Conservation (phyloP, 2,797 vertebrate species). For the Myotis daubentonii region DNA sequence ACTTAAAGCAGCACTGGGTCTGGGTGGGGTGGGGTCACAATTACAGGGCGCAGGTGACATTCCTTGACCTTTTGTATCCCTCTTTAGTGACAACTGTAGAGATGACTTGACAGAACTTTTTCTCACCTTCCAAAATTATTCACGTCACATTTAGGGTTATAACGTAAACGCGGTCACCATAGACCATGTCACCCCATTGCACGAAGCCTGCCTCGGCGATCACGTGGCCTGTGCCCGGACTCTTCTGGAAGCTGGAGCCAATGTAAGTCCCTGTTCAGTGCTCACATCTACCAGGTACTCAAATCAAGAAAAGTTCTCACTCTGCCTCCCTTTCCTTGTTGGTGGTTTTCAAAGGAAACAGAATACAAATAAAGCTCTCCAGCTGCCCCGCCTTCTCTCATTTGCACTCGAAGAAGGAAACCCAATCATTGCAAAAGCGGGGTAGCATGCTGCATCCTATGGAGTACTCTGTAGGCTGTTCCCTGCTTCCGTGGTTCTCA, state of each 20-base stretch:
- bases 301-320: neutral
- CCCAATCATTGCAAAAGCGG: neutral
- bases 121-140: conserved; percentile 30
- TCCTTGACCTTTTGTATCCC: conserved; percentile 46
- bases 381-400: neutral
- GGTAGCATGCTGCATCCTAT: accelerated
- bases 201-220: conserved; percentile 95
- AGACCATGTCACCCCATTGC: conserved; percentile 95
- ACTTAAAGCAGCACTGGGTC: neutral
- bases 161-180: conserved; percentile 95
- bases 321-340: neutral
- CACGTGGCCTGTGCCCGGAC: conserved; percentile 93
- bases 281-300: neutral
- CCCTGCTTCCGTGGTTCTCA: neutral
- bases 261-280: conserved; percentile 87
- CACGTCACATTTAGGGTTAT: conserved; percentile 90
- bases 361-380: neutral
- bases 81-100: neutral
- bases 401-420: neutral
- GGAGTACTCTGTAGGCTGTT: neutral
- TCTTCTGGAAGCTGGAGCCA: conserved; percentile 95
- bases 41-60: too few relatives aligned
- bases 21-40: too few relatives aligned
- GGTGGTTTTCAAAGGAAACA: neutral
- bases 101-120: neutral